These are phyloP conservation scores for Noctua fimbriata DNA, from an alignment of 2,888 invertebrate genomes.

Conservation along the genomic window DNA sequence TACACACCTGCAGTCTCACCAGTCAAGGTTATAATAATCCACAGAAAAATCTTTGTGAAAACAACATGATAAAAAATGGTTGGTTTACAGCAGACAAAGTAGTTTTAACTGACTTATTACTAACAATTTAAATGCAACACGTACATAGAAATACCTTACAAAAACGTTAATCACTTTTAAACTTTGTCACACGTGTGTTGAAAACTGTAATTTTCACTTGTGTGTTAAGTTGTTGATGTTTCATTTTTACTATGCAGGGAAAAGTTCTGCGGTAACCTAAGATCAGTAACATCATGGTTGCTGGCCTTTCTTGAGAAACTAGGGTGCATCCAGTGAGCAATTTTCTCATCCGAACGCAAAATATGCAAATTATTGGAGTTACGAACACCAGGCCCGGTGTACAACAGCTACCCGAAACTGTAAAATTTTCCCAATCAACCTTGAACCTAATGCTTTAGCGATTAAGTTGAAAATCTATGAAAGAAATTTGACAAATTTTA, in stretches of 20 bases:
- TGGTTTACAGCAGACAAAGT: background rate
- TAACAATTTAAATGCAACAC: background rate
- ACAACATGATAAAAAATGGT: background rate
- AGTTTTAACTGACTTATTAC: background rate
- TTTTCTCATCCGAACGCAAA: background rate
- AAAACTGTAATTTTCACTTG: background rate
- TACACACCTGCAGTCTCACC: background rate
- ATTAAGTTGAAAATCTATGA: no score
- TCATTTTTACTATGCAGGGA: background rate
- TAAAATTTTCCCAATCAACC: no score
- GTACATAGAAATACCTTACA: background rate
- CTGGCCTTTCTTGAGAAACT: background rate
- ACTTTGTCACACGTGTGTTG: background rate
- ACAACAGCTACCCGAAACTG: no score
- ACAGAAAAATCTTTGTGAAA: background rate
- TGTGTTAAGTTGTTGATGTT: background rate
- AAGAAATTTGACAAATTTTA: no score
- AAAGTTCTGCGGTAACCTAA: background rate
- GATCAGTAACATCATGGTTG: background rate
- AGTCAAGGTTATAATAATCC: background rate
- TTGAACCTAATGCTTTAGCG: no score
- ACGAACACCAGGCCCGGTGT: background rate
- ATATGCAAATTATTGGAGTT: background rate
- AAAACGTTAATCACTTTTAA: background rate
- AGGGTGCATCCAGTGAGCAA: background rate